These are phyloP conservation scores for Hydrochoerus hydrochaeris DNA, from an alignment of 2,113 vertebrate genomes.

Conservation along the genomic window DNA sequence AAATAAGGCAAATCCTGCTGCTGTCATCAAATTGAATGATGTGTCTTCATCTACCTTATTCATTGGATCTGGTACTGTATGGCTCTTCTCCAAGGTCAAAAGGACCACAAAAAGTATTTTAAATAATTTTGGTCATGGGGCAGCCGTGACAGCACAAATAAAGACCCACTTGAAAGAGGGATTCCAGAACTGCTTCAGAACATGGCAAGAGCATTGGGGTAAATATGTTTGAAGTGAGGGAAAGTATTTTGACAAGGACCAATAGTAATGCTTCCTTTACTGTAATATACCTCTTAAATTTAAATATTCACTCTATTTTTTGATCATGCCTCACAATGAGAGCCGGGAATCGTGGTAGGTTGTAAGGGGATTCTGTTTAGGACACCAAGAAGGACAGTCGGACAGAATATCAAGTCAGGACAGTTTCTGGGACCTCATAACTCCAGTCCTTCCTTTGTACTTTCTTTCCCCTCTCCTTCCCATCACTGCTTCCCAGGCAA, in stretches of 20 bases:
- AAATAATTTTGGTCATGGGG: not conserved
- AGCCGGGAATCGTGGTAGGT: constrained; percentile 11
- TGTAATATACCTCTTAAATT: not conserved
- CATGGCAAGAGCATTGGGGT: not conserved
- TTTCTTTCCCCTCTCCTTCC: not conserved
- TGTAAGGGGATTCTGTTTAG: constrained; percentile 72
- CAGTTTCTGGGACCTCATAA: not conserved
- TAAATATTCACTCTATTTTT: not conserved
- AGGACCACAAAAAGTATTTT: not conserved
- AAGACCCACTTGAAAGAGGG: not conserved
- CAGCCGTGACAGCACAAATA: not conserved
- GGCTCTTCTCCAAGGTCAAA: not conserved
- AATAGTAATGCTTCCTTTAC: not conserved
- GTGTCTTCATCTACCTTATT: not conserved
- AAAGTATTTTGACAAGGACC: not conserved
- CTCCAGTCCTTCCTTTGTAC: not conserved
- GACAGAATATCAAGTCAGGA: not conserved
- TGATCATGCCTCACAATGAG: not conserved
- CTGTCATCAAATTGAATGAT: not conserved
- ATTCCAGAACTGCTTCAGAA: not conserved
- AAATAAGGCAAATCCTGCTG: not conserved
- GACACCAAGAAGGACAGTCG: constrained; percentile 55
- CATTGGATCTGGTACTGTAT: not conserved
- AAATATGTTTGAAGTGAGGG: not conserved
- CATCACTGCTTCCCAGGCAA: not conserved